Evolutionary conservation across 2,113 vertebrate species (phyloP).

Genomic region (Narcine bancroftii): DNA sequence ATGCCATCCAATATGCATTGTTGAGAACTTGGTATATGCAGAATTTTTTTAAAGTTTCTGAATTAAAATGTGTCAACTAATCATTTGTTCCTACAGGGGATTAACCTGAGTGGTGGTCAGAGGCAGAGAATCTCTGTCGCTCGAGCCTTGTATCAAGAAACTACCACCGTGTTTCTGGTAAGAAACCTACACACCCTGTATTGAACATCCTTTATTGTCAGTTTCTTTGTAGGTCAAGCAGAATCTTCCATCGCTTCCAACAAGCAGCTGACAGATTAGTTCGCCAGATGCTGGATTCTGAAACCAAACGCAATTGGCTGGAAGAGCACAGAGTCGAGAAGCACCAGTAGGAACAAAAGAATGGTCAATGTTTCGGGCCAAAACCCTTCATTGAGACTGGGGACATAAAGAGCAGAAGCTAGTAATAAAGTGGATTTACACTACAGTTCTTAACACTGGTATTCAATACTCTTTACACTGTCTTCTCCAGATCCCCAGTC

Average conservation of each 20-base stretch:
- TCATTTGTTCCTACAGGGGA: slow-evolving; percentile 63
- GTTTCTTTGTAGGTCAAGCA: not conserved
- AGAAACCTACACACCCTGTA: slow-evolving; percentile 44
- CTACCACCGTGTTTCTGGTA: slow-evolving; percentile 95
- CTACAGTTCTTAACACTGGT: no score
- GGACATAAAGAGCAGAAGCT: no score
- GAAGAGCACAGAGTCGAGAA: no score
- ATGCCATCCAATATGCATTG: not conserved
- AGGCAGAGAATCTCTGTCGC: slow-evolving; percentile 93
- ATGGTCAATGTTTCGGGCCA: no score
- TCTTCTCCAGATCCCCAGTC: no score
- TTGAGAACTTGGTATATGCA: slow-evolving; percentile 41
- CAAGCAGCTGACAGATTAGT: not conserved
- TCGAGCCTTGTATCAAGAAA: slow-evolving; percentile 92
- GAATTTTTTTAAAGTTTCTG: not conserved
- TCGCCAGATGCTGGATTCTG: no score
- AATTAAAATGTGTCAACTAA: not conserved
- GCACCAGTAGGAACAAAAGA: no score
- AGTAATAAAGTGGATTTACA: no score
- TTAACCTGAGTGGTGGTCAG: slow-evolving; percentile 94
- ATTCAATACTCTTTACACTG: no score
- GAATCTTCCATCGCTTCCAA: not conserved
- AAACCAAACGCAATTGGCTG: no score
- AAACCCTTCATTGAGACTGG: no score
- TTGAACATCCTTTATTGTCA: no score